Percentiles rank a stretch among this genome's conserved stretches.
phyloP scores from a whole-genome alignment of 2,888 invertebrate species.

The Eupithecia tripunctaria region DNA sequence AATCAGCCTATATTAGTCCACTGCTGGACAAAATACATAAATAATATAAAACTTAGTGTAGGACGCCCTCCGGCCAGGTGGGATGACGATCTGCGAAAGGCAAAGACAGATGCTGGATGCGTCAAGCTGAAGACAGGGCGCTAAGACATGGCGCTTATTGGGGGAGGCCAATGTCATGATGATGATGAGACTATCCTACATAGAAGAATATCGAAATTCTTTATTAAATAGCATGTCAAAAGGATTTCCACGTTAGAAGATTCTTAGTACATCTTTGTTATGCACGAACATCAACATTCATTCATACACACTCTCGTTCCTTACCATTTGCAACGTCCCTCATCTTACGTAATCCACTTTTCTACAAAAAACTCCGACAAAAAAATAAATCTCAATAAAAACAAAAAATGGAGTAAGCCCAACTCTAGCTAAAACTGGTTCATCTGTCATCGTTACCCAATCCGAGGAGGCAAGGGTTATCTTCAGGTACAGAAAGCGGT shows the following conservation, averaged over 20 bases:
- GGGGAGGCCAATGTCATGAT: too few species aligned
- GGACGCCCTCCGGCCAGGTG: too few species aligned
- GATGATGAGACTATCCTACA: background rate
- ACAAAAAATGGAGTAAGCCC: slow-evolving; percentile 42
- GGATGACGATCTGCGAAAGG: too few species aligned
- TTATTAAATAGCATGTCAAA: background rate
- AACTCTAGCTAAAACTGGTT: slow-evolving; percentile 57
- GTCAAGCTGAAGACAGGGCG: too few species aligned
- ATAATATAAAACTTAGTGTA: too few species aligned
- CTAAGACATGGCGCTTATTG: too few species aligned
- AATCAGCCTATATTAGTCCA: too few species aligned
- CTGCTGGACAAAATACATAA: too few species aligned
- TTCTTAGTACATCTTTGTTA: background rate
- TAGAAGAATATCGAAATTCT: background rate
- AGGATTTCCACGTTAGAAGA: background rate
- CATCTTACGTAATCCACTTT: slow-evolving; percentile 11
- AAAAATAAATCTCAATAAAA: slow-evolving; percentile 43
- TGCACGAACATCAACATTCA: background rate
- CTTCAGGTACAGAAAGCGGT: slow-evolving; percentile 50
- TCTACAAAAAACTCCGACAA: slow-evolving; percentile 19
- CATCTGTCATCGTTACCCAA: slow-evolving; percentile 73
- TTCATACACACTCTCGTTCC: background rate
- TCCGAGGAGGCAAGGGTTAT: slow-evolving; percentile 62
- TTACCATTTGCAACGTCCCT: slow-evolving; percentile 4
- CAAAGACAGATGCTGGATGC: too few species aligned